phyloP scores from a whole-genome alignment of 2,113 vertebrate genomes.

The Malurus cyaneus region DNA sequence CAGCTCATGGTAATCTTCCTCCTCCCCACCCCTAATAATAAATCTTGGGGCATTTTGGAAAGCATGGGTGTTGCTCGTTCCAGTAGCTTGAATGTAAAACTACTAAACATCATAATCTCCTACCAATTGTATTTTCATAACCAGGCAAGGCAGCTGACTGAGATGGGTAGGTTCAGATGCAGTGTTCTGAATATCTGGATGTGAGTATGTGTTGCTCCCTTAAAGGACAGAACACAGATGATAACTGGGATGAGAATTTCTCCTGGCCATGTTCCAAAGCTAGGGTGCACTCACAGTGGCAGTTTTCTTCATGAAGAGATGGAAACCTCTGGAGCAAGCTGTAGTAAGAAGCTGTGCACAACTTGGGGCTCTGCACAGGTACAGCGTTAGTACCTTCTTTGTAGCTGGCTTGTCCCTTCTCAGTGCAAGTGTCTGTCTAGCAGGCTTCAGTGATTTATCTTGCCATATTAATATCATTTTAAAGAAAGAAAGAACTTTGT shows the following conservation, averaged over 20 bases:
- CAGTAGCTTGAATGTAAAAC: conserved; percentile 9
- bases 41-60: conserved; percentile 61
- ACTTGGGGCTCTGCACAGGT: background rate
- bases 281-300: background rate
- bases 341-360: background rate
- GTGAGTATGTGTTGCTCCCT: background rate
- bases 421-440: background rate
- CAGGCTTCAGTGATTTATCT: background rate
- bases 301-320: background rate
- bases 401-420: background rate
- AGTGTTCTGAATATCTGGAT: background rate
- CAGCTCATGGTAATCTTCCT: conserved; percentile 24
- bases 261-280: background rate
- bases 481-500: background rate
- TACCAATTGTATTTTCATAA: background rate
- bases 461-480: background rate
- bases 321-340: background rate
- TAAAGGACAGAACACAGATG: background rate
- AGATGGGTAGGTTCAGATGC: background rate
- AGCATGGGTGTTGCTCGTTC: background rate
- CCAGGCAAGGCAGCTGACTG: background rate
- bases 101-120: background rate
- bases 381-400: background rate
- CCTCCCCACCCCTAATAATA: conserved; percentile 40
- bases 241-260: background rate